A percentile compares a stretch with the other conserved stretches of the same genome.
Evolutionary conservation across 2,888 invertebrate species (phyloP).

Genomic region (Drosophila merina): DNA sequence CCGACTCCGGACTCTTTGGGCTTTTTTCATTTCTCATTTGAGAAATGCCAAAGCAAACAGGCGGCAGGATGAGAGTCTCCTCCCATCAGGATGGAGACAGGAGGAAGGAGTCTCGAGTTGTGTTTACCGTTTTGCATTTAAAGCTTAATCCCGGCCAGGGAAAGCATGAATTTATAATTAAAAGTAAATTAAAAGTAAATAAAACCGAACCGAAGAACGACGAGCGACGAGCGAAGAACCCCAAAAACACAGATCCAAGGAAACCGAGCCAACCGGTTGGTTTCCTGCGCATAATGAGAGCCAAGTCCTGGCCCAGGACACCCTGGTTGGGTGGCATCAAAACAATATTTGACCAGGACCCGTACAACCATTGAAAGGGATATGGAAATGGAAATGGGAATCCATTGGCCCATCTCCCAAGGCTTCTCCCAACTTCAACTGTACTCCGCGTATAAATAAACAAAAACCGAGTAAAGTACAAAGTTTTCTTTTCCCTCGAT

Average conservation of each 20-base stretch:
- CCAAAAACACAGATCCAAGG: slow-evolving; percentile 25
- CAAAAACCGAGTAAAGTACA: too few species aligned
- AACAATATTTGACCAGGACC: slow-evolving; percentile 39
- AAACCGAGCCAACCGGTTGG: neutral
- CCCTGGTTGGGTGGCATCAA: neutral
- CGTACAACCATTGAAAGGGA: neutral
- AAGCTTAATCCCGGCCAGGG: slow-evolving; percentile 76
- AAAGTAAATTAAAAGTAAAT: slow-evolving; percentile 80
- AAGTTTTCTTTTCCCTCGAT: neutral
- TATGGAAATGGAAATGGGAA: slow-evolving; percentile 11
- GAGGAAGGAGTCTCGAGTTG: neutral
- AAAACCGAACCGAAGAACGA: slow-evolving; percentile 35
- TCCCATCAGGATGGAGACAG: neutral
- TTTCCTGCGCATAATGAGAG: slow-evolving; percentile 19
- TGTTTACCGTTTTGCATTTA: slow-evolving; percentile 75
- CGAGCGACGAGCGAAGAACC: slow-evolving; percentile 42
- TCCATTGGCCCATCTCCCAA: neutral
- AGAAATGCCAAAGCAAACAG: slow-evolving; percentile 58
- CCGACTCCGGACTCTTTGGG: neutral
- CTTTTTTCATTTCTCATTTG: slow-evolving; percentile 21
- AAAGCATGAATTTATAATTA: slow-evolving; percentile 79
- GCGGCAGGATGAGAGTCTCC: slow-evolving; percentile 17
- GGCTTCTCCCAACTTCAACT: neutral
- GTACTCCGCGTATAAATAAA: too few species aligned
- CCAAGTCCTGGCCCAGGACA: neutral